Evolutionary conservation across 2,113 vertebrate species (phyloP).

Genomic region (Vidua macroura): DNA sequence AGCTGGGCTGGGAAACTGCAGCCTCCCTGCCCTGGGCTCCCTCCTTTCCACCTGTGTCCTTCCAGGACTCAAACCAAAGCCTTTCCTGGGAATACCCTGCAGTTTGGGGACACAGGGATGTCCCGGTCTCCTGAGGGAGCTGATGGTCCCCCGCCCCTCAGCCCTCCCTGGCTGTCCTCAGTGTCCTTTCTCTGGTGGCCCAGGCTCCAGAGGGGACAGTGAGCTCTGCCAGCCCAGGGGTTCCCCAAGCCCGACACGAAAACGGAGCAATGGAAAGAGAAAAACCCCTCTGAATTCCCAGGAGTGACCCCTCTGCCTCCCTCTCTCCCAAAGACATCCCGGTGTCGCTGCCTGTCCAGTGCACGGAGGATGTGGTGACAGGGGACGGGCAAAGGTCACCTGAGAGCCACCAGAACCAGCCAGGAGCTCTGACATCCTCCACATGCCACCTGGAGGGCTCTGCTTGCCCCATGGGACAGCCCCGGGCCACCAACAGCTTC

Average conservation of each 20-base stretch:
- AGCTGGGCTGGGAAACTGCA: neutral
- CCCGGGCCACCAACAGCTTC: accelerated
- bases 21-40: neutral
- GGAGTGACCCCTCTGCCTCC: neutral
- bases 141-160: neutral
- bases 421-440: accelerated
- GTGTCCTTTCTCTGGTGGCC: neutral
- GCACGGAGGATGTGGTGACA: neutral
- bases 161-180: neutral
- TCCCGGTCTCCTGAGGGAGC: accelerated
- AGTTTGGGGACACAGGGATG: accelerated
- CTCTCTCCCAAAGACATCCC: slow-evolving; percentile 13
- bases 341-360: neutral
- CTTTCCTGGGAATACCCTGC: neutral
- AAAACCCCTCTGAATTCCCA: accelerated
- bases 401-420: accelerated
- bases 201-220: neutral
- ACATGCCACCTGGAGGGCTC: neutral
- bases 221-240: neutral
- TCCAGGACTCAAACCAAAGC: neutral
- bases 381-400: neutral
- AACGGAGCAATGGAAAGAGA: accelerated
- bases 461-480: neutral
- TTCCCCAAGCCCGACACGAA: accelerated
- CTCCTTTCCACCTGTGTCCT: neutral